Percentiles rank a stretch among this genome's conserved stretches.
Conservation (phyloP, 23 tunicate species). For the Clavelina lepadiformis region DNA sequence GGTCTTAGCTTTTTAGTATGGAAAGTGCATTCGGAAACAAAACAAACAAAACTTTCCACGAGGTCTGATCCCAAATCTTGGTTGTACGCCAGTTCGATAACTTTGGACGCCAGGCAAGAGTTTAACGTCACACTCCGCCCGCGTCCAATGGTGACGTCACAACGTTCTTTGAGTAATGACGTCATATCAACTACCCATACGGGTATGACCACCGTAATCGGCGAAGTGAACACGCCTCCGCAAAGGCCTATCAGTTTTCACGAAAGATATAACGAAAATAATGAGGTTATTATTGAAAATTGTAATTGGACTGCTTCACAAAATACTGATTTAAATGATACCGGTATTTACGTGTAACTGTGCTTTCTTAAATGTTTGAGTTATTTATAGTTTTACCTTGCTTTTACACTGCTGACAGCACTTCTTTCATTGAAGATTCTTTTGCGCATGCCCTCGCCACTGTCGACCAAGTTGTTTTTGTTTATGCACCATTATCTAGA, state of each 20-base stretch:
- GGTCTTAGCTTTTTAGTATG: too few species aligned
- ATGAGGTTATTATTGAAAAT: neutral
- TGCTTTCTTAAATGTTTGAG: neutral
- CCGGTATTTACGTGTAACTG: conserved; percentile 23
- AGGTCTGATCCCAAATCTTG: neutral
- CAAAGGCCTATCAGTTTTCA: neutral
- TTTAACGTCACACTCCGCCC: conserved; percentile 54
- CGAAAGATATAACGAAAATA: neutral
- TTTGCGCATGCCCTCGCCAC: too few species aligned
- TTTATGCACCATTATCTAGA: too few species aligned
- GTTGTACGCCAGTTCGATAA: conserved; percentile 19
- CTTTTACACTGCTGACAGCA: too few species aligned
- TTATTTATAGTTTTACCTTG: too few species aligned
- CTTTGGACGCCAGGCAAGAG: conserved; percentile 51
- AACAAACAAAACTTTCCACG: too few species aligned
- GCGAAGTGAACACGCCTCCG: neutral
- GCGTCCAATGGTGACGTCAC: neutral
- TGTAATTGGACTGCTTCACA: conserved; percentile 8
- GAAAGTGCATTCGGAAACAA: too few species aligned
- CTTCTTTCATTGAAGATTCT: too few species aligned
- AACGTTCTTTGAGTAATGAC: neutral
- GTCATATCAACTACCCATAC: conserved; percentile 6
- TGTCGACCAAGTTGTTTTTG: too few species aligned
- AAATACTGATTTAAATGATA: conserved; percentile 17
- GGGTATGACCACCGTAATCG: conserved; percentile 6